A percentile compares a stretch with the other conserved stretches of the same genome.
phyloP scores from a whole-genome alignment of 2,797 vertebrate genomes.

The Avahi laniger region DNA sequence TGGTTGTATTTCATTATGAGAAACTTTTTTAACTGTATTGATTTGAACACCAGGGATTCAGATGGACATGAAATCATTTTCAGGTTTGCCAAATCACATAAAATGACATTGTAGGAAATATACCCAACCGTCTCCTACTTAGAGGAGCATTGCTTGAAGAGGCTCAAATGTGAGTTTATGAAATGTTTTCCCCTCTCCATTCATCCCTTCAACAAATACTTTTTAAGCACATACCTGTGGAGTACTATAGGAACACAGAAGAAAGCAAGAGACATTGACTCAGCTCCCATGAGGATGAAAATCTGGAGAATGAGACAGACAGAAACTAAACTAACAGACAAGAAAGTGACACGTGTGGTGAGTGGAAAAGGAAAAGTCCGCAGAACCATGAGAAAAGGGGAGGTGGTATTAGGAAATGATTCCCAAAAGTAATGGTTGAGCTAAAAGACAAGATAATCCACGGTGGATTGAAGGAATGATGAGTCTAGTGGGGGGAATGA shows the following conservation, averaged over 20 bases:
- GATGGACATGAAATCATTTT: neutral
- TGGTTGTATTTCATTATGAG: constrained; percentile 54
- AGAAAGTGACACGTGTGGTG: neutral
- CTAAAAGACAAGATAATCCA: neutral
- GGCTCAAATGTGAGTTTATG: neutral
- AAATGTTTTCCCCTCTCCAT: neutral
- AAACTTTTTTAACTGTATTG: constrained; percentile 42
- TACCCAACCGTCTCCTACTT: neutral
- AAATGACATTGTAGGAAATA: constrained; percentile 10
- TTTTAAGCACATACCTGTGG: neutral
- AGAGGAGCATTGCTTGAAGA: neutral
- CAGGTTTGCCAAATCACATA: neutral
- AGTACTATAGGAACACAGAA: neutral
- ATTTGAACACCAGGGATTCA: neutral
- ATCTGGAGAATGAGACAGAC: neutral
- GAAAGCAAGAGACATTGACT: neutral
- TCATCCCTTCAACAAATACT: neutral
- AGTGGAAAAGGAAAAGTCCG: neutral
- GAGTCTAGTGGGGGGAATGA: neutral
- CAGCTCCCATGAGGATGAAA: neutral
- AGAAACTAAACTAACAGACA: neutral
- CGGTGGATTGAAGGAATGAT: neutral
- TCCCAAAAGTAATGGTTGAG: neutral
- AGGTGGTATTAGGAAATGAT: neutral
- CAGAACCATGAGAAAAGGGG: neutral